Evolutionary conservation across 2,113 vertebrate species (phyloP), one percentile per base, ranked within the genome.

Genomic region (Apus apus): DNA sequence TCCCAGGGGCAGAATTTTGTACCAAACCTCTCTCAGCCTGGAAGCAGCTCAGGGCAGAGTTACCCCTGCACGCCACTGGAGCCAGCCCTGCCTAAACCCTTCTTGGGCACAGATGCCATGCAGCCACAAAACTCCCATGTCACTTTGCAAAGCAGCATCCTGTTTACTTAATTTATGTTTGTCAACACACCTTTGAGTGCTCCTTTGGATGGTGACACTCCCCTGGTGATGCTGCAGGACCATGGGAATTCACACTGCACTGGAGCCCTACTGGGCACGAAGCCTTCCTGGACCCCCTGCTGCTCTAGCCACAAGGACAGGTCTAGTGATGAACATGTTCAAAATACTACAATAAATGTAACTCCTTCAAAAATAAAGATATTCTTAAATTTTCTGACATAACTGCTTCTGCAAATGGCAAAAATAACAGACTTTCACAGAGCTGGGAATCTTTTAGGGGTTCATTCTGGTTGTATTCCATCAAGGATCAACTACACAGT

Each of bases 171-270:
- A 20, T 54, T 50, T 12, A 2, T 15, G 9, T 27, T 66, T 56
- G 64, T 54, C 50, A 40, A 23, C 15, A 48, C 32, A 29, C 25
- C 3, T 64, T 80, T 38, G 53, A 17, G 36, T 13, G 22, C 4
- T 58, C 23, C 38, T 88, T 74, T 10, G 6, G 8, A 27, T 20
- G 1, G 1, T 5, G 45, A 57, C 21, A 4, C 48, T 46, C 50
- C 81, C 43, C 38, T 6, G 11, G 40, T 51, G 79, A 40, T 0
- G 1, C 46, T 29, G 57, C 51, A 50, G 58, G 51, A 81, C 29
- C 21, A 23, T 13, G 25, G 1, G 0, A 29, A 30, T 13, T 48
- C 1, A 2, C 64, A 6, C 40, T 29, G 40, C 48, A 9, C 15
- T 25, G 38, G 36, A 80, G 36, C 36, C 64, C 50, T 43, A 51